Evolutionary conservation across 1,140 invertebrate genomes (phyloP), one percentile per base, ranked within the genome.

Genomic region (Trichonephila clavata): DNA sequence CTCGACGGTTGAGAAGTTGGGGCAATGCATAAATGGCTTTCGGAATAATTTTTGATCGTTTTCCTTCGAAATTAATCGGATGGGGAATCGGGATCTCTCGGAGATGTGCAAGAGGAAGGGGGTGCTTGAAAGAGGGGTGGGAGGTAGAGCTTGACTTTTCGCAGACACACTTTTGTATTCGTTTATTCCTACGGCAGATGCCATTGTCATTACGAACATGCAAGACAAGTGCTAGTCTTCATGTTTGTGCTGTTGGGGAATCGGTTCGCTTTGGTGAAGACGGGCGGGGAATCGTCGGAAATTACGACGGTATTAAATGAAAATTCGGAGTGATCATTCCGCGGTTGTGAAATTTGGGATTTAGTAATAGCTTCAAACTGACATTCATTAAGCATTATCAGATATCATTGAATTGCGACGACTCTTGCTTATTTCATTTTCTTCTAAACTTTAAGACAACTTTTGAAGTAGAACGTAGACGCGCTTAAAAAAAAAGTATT

Each of bases 31-130:
- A 90, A 90, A 90, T 90, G 68, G 89, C 89, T 90, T 90, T 77
- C 32, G 43, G 89, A 90, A 90, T 90, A 90, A 90, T 90, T 90
- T 90, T 90, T 90, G 89, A 90, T 90, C 89, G 89, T 90, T 90
- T 81, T 81, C 68, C 89, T 90, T 90, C 50, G 89, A 81, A 90
- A 90, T 90, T 90, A 90, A 90, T 90, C 89, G 87, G 57, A 59
- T 39, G 89, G 50, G 88, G 68, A 68, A 90, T 80, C 63, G 65
- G 63, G 6, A 8, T 63, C 20, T 68, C n/a, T n/a, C 21, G 24
- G 24, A 27, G 86, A 61, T 39, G 21, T 60, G 21, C 10, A 65
- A 20, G 60, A 60, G 71, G 3, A 39, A 16, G 14, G 71, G 65
- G 24, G 32, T 77, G 71, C 61, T 24, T n/a, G n/a, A 39, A 77